Conservation (phyloP, 2,888 invertebrate genomes). For the Dryadula phaetusa region DNA sequence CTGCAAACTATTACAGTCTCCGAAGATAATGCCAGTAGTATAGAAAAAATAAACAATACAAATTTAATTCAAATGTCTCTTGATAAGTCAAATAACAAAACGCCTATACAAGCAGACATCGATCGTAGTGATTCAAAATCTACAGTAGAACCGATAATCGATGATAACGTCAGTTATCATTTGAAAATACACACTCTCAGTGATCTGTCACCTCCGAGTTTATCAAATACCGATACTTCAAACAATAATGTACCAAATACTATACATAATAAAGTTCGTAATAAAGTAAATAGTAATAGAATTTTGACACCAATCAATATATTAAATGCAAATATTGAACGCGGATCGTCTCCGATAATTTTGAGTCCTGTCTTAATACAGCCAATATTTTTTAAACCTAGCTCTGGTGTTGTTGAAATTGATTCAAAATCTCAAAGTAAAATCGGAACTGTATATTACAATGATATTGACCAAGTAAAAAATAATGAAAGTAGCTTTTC, state of each 20-base stretch:
- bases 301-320: slow-evolving; percentile 67
- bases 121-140: slow-evolving; percentile 24
- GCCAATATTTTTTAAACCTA: slow-evolving; percentile 65
- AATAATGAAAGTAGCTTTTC: slow-evolving; percentile 48
- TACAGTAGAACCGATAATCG: slow-evolving; percentile 50
- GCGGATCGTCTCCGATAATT: slow-evolving; percentile 63
- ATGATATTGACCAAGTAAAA: slow-evolving; percentile 71
- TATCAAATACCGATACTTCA: slow-evolving; percentile 47
- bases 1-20: neutral
- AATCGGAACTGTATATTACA: slow-evolving; percentile 68
- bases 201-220: slow-evolving; percentile 55
- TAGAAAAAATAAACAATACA: neutral
- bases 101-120: neutral
- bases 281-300: slow-evolving; percentile 60
- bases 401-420: slow-evolving; percentile 33
- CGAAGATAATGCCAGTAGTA: neutral
- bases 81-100: neutral
- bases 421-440: slow-evolving; percentile 52
- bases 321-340: slow-evolving; percentile 55
- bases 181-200: slow-evolving; percentile 72
- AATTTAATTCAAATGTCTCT: neutral
- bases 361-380: slow-evolving; percentile 73
- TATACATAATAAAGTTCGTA: slow-evolving; percentile 48
- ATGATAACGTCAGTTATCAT: slow-evolving; percentile 72
- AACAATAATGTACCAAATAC: slow-evolving; percentile 48